Conservation (phyloP, 1,140 invertebrate species). For the Zaprionus gabonicus region DNA sequence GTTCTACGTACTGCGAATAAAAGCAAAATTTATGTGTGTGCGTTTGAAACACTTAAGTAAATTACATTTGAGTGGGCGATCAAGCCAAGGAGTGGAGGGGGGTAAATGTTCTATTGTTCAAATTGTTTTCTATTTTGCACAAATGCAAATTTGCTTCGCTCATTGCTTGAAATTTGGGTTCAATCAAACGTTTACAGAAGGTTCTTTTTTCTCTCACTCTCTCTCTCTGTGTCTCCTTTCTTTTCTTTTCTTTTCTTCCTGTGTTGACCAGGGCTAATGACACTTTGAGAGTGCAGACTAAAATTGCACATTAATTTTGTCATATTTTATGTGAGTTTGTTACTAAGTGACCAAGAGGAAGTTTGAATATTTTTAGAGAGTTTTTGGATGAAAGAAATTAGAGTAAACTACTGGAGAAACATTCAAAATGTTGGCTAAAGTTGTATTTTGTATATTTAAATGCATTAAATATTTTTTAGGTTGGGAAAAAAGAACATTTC, state of each 20-base stretch:
- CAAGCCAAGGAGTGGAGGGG: not conserved
- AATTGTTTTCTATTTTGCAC: constrained; percentile 45
- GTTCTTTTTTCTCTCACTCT: not conserved
- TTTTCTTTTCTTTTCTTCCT: not conserved
- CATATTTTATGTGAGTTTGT: constrained; percentile 1
- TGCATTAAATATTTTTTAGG: not conserved
- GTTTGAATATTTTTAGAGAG: not conserved
- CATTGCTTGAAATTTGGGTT: constrained; percentile 35
- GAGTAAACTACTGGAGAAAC: not conserved
- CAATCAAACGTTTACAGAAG: constrained; percentile 29
- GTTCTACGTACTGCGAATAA: constrained; percentile 11
- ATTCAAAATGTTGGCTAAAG: not conserved
- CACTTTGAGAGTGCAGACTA: constrained; percentile 2
- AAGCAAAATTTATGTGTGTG: constrained; percentile 68
- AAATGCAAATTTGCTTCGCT: constrained; percentile 43
- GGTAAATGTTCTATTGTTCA: constrained; percentile 21
- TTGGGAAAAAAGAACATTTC: too few relatives aligned
- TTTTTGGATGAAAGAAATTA: too few relatives aligned
- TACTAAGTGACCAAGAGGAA: not conserved
- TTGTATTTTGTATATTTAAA: not conserved
- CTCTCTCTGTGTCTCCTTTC: not conserved
- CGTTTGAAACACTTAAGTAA: constrained; percentile 77
- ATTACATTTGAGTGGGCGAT: constrained; percentile 67
- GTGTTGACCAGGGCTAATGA: not conserved
- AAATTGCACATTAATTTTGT: constrained; percentile 11